A percentile compares a stretch with the other conserved stretches of the same genome.
Evolutionary conservation across 2,888 invertebrate species (phyloP).

Genomic region (Eilema caniola): DNA sequence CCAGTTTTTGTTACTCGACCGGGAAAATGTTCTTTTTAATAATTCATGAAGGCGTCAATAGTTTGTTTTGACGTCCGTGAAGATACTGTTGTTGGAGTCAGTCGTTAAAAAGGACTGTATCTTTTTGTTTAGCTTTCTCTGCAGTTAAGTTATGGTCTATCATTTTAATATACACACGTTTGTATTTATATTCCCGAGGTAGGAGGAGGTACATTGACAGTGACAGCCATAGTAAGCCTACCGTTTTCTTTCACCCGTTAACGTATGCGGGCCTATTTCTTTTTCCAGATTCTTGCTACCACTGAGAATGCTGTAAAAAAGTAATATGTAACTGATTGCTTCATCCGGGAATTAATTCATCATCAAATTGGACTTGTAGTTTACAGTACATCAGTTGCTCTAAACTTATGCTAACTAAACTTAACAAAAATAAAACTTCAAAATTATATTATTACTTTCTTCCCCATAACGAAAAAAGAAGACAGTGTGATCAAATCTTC

Average conservation of each 20-base stretch:
- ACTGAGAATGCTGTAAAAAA: no score
- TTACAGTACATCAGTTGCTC: not conserved
- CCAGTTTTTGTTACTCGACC: conserved; percentile 64
- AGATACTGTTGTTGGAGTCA: conserved; percentile 29
- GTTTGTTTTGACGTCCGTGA: conserved; percentile 43
- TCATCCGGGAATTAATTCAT: not conserved
- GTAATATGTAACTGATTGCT: no score
- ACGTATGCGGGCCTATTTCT: no score
- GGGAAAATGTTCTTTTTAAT: conserved; percentile 68
- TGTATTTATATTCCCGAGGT: not conserved
- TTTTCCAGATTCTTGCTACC: no score
- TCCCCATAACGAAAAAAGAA: not conserved
- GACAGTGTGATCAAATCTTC: conserved; percentile 6
- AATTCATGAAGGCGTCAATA: conserved; percentile 72
- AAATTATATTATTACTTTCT: not conserved
- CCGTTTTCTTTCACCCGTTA: not conserved
- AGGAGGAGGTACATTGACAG: not conserved
- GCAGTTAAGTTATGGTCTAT: not conserved
- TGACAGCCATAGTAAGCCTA: not conserved
- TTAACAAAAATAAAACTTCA: not conserved
- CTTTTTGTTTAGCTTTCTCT: conserved; percentile 2
- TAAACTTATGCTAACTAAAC: not conserved
- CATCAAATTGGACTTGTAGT: no score
- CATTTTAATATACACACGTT: not conserved
- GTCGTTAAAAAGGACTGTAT: conserved; percentile 21